Conservation (phyloP, 2,797 vertebrate genomes). For the Pseudopleuronectes americanus region DNA sequence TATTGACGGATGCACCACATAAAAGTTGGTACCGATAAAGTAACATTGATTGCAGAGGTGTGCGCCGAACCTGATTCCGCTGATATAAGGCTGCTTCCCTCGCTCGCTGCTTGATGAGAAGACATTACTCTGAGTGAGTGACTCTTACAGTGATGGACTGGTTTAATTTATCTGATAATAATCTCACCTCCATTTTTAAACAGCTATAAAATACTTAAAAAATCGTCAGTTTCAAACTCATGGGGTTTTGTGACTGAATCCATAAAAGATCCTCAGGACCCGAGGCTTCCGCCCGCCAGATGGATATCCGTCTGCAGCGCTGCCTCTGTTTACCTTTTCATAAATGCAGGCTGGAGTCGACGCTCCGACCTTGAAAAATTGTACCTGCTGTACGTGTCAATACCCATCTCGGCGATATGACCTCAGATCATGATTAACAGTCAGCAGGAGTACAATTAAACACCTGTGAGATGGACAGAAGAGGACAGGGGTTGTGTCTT, state of each 20-base stretch:
- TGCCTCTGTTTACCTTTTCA: slow-evolving; percentile 35
- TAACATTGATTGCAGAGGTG: slow-evolving; percentile 58
- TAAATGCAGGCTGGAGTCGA: slow-evolving; percentile 9
- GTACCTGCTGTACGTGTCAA: slow-evolving; percentile 51
- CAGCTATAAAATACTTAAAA: slow-evolving; percentile 65
- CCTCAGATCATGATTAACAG: slow-evolving; percentile 54
- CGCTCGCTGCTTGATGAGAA: slow-evolving; percentile 37
- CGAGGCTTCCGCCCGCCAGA: slow-evolving; percentile 17
- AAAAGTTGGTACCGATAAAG: slow-evolving; percentile 50
- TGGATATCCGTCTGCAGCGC: slow-evolving; percentile 23
- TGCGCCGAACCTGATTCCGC: slow-evolving; percentile 33
- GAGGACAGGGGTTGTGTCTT: background rate
- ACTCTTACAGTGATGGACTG: slow-evolving; percentile 48
- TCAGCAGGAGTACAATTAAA: slow-evolving; percentile 40
- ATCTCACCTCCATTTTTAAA: slow-evolving; percentile 67
- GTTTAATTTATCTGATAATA: slow-evolving; percentile 67
- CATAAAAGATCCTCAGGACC: slow-evolving; percentile 57
- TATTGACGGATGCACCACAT: slow-evolving; percentile 56
- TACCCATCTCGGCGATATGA: slow-evolving; percentile 33
- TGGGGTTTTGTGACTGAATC: slow-evolving; percentile 36
- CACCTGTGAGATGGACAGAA: slow-evolving; percentile 12
- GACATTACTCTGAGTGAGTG: slow-evolving; percentile 59
- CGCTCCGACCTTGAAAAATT: slow-evolving; percentile 52
- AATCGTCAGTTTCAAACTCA: slow-evolving; percentile 68
- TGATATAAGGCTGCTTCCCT: slow-evolving; percentile 31